A percentile compares a stretch with the other conserved stretches of the same genome.
These are phyloP conservation scores for Scomber japonicus DNA, from an alignment of 2,113 vertebrate species.

Conservation along the genomic window DNA sequence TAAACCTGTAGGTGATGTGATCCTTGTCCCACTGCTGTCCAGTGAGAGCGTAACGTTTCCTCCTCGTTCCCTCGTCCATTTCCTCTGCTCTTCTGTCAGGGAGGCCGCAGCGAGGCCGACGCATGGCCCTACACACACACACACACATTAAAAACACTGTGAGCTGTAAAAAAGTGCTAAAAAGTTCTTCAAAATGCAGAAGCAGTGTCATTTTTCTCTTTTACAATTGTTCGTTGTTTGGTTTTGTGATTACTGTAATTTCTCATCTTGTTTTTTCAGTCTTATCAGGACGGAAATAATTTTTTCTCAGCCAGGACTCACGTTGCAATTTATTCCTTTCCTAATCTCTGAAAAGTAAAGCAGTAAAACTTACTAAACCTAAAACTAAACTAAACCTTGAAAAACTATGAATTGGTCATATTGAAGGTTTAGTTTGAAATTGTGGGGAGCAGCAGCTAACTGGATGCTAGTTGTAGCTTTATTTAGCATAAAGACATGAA, in stretches of 20 bases:
- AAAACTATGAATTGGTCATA: no score
- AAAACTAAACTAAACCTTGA: no score
- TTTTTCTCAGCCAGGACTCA: neutral
- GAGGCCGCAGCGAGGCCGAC: conserved; percentile 92
- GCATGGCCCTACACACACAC: conserved; percentile 89
- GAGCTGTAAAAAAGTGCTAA: neutral
- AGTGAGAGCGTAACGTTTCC: conserved; percentile 90
- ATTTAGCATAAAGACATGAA: no score
- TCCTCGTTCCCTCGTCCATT: conserved; percentile 83
- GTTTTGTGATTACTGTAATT: no score
- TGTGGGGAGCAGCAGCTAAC: no score
- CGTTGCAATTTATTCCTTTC: neutral
- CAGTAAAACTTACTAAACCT: neutral
- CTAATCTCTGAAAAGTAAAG: neutral
- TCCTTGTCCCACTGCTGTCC: conserved; percentile 91
- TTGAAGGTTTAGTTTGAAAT: no score
- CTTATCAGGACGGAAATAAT: neutral
- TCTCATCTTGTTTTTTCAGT: no score
- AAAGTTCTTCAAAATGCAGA: neutral
- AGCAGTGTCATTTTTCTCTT: neutral
- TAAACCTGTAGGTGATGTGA: conserved; percentile 93
- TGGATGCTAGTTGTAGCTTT: no score
- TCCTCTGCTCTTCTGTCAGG: conserved; percentile 88
- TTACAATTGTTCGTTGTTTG: no score
- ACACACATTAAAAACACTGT: neutral